Evolutionary conservation across 2,888 invertebrate species (phyloP).

Genomic region (Graphium colonna): DNA sequence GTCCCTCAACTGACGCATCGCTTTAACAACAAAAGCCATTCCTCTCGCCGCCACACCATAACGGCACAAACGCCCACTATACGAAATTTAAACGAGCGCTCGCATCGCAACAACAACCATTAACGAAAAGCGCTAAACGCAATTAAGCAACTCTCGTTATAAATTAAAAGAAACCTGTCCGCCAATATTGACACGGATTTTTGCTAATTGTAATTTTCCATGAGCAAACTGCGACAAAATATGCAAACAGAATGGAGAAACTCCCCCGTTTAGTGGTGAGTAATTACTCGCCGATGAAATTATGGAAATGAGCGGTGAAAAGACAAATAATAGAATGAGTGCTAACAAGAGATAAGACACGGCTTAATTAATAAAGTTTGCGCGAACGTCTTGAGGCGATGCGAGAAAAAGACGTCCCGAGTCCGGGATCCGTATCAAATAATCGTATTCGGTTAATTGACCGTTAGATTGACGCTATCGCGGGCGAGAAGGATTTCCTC

Average conservation of each 20-base stretch:
- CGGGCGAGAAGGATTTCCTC: slow-evolving; percentile 42
- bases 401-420: slow-evolving; percentile 57
- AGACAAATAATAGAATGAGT: slow-evolving; percentile 81
- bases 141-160: slow-evolving; percentile 22
- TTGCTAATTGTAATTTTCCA: slow-evolving; percentile 51
- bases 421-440: slow-evolving; percentile 72
- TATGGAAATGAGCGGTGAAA: slow-evolving; percentile 79
- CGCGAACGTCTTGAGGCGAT: slow-evolving; percentile 65
- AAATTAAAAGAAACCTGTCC: slow-evolving; percentile 32
- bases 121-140: not conserved
- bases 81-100: slow-evolving; percentile 24
- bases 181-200: slow-evolving; percentile 42
- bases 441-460: slow-evolving; percentile 78
- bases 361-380: slow-evolving; percentile 80
- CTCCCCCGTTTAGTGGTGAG: slow-evolving; percentile 69
- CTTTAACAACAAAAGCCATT: slow-evolving; percentile 65
- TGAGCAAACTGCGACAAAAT: slow-evolving; percentile 66
- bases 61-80: slow-evolving; percentile 39
- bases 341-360: slow-evolving; percentile 80
- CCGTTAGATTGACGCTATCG: slow-evolving; percentile 78
- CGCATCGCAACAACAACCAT: not conserved
- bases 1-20: slow-evolving; percentile 63
- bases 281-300: slow-evolving; percentile 76
- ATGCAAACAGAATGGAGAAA: slow-evolving; percentile 71
- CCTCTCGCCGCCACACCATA: slow-evolving; percentile 53